Base-by-base conservation (phyloP, 1,140 invertebrate genomes). In the Zaprionus kolodkinae region DNA sequence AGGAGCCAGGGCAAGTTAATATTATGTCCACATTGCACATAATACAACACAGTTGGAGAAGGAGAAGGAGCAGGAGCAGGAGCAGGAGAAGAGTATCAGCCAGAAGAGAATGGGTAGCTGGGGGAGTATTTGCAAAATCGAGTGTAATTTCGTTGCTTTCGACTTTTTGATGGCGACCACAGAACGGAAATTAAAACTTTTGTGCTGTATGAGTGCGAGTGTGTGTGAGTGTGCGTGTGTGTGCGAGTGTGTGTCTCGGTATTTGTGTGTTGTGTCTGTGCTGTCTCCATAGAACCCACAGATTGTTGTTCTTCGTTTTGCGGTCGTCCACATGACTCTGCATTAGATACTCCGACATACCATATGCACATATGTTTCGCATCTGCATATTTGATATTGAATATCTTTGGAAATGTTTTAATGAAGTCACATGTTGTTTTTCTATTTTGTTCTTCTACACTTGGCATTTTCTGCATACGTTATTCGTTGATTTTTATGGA, bases 101-200 rank as follows among this genome's bases (percentile, higher is more conserved):
- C n/a, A n/a, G n/a, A n/a, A 21, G 21, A 21, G 21, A 40, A 13
- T 63, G 45, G 27, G 55, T 10, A 78, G 13, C 54, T 30, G 64
- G 6, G 6, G 33, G 6, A 15, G 52, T 54, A 40, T 64, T 62
- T 62, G 27, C 36, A 69, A 35, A 62, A 67, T 33, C 25, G 35
- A 56, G 27, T 17, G 43, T 52, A 70, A 70, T 70, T 57, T 66
- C 25, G 40, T 57, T 65, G 27, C 55, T 63, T 61, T 65, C 17
- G 66, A 62, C 56, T 78, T 72, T 64, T 36, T 48, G 45, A 30
- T 54, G 66, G 62, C 60, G 68, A 74, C 79, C 76, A 67, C 82
- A 87, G 62, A 77, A 48, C 79, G 83, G 83, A 86, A 86, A 86
- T 86, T 86, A 83, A 85, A 87, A 87, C 79, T 79, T 74, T 54